These are phyloP conservation scores for Heteractis magnifica DNA, from an alignment of 92 coral and sea anemone genomes.

Conservation along the genomic window DNA sequence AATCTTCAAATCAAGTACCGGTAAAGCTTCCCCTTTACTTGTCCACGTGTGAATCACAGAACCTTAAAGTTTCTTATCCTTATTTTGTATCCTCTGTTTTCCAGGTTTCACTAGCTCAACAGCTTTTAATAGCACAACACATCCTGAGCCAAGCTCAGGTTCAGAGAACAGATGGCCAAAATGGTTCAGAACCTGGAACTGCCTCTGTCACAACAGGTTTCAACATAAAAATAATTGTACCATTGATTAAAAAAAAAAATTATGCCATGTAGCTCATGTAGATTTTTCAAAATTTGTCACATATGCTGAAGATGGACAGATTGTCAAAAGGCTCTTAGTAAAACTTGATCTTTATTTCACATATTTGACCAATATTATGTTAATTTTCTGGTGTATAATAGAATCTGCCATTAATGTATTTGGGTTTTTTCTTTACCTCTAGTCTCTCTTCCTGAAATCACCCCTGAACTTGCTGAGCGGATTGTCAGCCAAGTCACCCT, in stretches of 20 bases:
- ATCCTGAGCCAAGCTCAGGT: slow-evolving; percentile 74
- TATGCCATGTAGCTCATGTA: too few relatives aligned
- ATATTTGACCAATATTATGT: too few relatives aligned
- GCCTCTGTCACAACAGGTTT: slow-evolving; percentile 23
- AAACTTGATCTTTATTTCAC: too few relatives aligned
- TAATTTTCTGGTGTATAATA: too few relatives aligned
- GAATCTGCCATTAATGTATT: not conserved
- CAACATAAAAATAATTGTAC: too few relatives aligned
- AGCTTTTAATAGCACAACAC: slow-evolving; percentile 81
- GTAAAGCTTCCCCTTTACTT: too few relatives aligned
- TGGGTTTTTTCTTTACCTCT: not conserved
- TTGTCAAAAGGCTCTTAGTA: too few relatives aligned
- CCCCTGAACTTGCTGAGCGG: slow-evolving; percentile 81
- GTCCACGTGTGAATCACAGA: not conserved
- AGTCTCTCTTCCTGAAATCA: slow-evolving; percentile 80
- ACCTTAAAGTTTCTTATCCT: not conserved
- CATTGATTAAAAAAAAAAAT: not conserved
- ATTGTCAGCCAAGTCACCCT: slow-evolving; percentile 72
- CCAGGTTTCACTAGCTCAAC: slow-evolving; percentile 79
- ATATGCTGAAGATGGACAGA: too few relatives aligned
- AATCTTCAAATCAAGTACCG: too few relatives aligned
- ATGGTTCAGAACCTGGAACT: slow-evolving; percentile 29
- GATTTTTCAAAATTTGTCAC: too few relatives aligned
- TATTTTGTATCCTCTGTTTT: not conserved
- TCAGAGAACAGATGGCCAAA: slow-evolving; percentile 54